Conservation (phyloP, 2,797 vertebrate genomes). For the Distichodus sexfasciatus region DNA sequence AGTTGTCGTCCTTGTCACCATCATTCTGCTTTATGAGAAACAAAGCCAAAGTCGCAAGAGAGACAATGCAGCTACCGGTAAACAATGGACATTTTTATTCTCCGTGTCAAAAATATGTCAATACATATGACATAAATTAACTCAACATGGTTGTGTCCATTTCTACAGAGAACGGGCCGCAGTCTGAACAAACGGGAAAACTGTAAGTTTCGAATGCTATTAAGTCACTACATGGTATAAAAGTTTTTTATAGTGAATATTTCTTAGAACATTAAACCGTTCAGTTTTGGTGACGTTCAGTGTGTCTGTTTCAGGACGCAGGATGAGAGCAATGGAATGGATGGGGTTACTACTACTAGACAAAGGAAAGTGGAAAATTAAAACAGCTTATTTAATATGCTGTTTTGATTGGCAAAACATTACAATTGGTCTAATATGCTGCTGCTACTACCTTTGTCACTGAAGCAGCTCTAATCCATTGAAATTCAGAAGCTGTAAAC, state of each 20-base stretch:
- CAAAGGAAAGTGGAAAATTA: constrained; percentile 65
- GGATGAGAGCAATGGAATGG: constrained; percentile 63
- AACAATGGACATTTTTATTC: no score
- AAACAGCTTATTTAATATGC: no score
- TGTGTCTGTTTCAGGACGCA: constrained; percentile 66
- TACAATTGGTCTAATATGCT: no score
- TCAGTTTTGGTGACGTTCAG: neutral
- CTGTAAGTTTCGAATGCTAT: no score
- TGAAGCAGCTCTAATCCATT: no score
- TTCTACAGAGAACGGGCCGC: constrained; percentile 57
- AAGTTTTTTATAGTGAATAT: neutral
- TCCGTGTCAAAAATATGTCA: neutral
- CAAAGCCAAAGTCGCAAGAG: constrained; percentile 59
- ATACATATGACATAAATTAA: neutral
- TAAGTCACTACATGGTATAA: neutral
- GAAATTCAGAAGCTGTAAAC: no score
- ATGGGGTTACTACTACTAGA: constrained; percentile 61
- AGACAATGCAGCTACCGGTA: constrained; percentile 51
- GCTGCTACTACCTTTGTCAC: no score
- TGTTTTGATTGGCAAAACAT: no score
- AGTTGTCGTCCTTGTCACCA: constrained; percentile 74
- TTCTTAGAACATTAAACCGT: neutral
- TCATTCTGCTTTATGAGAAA: constrained; percentile 80
- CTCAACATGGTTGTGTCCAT: neutral
- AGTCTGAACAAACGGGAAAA: constrained; percentile 50